These are phyloP conservation scores for Genyomyrus donnyi DNA, from an alignment of 2,113 vertebrate genomes.

Conservation along the genomic window DNA sequence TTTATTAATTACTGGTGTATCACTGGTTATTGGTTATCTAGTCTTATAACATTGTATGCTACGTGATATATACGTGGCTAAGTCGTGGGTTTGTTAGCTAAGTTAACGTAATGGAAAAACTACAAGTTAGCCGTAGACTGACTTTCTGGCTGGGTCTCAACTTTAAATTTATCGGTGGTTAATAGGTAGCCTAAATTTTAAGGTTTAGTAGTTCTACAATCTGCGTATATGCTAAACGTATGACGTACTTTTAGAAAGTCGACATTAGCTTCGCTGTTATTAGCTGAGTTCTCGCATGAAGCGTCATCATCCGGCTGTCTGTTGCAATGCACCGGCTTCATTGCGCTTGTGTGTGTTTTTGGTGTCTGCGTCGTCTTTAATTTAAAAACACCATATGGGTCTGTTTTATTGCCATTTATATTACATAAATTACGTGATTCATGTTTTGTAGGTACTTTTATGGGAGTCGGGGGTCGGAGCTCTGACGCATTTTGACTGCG, in stretches of 20 bases:
- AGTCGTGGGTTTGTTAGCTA: not conserved
- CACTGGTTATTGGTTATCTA: not conserved
- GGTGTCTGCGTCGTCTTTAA: not conserved
- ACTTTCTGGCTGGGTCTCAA: not conserved
- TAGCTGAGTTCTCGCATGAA: not conserved
- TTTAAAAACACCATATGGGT: not conserved
- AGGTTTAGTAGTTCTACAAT: not conserved
- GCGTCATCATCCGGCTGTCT: not conserved
- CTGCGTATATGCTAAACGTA: not conserved
- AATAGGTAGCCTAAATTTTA: not conserved
- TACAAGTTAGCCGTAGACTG: not conserved
- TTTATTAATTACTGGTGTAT: not conserved
- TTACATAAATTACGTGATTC: not conserved
- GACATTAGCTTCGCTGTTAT: not conserved
- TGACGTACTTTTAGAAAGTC: not conserved
- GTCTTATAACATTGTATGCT: not conserved
- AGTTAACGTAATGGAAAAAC: not conserved
- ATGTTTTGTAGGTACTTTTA: constrained; percentile 1
- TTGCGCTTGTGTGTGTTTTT: not conserved
- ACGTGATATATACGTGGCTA: not conserved
- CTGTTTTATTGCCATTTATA: not conserved
- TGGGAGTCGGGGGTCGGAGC: not conserved
- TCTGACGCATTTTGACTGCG: not conserved
- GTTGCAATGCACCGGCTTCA: not conserved
- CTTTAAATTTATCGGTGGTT: not conserved